Evolutionary conservation across 2,113 vertebrate species (phyloP), one percentile per base, ranked within the genome.

Genomic region (Coptodon bakossiorum): DNA sequence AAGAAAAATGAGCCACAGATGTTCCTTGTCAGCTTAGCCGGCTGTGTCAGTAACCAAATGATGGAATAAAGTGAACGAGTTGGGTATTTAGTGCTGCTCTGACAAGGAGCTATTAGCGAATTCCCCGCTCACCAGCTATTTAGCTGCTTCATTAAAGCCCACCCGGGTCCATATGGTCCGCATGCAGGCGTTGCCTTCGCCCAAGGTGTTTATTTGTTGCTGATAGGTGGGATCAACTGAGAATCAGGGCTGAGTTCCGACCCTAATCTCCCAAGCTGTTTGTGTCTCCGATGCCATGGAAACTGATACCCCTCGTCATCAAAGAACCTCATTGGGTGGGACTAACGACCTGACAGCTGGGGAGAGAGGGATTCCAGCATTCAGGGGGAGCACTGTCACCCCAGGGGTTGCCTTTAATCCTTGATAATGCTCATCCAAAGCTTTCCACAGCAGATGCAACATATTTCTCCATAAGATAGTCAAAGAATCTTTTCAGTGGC

Each of bases 161-260:
- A 71, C 86, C 81, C 61, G 87, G 90, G 91, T 88, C 91, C 93
- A 91, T 91, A 89, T 93, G 95, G 94, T 91, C 81, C 7, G 45
- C 93, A 81, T 7, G 87, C 87, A 80, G 86, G 80, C 89, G 17
- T 48, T 40, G 92, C 86, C 84, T 82, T 79, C 61, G 66, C 90
- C 90, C 78, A 81, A 94, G 94, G 94, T 96, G 96, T 96, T 97
- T 96, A 96, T 97, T 96, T 96, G 95, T 94, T 92, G 94, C 94
- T 95, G 95, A 95, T 95, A 93, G 94, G 94, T 89, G 84, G 95
- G 94, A 96, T 96, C 94, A 95, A 80, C 81, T 6, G 71, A 92
- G 94, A 95, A 93, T 93, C 87, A 89, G 94, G 91, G 82, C 94
- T 40, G 92, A 86, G 94, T 95, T 95, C 92, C 88, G 86, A 80